A percentile compares a stretch with the other conserved stretches of the same genome.
Conservation (phyloP, 2,888 invertebrate genomes). For the Tenthredo notha region DNA sequence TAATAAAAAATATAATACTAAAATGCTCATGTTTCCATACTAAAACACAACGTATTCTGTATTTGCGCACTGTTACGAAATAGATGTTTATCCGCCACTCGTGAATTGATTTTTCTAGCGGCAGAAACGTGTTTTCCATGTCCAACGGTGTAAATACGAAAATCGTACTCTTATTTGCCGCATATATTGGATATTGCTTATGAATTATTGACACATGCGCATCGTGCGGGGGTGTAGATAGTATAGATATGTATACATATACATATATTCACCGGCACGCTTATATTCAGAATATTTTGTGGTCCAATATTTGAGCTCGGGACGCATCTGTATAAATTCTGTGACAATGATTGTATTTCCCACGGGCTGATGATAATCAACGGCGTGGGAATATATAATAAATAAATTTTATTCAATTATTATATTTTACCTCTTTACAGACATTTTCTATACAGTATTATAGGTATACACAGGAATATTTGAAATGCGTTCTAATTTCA, state of each 20-base stretch:
- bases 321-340: conserved; percentile 18
- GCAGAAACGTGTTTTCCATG: conserved; percentile 1
- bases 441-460: not conserved
- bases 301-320: conserved; percentile 11
- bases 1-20: not conserved
- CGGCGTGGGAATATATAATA: not conserved
- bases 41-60: not conserved
- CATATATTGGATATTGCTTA: conserved; percentile 26
- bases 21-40: not conserved
- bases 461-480: not conserved
- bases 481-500: not conserved
- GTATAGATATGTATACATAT: not conserved
- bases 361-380: conserved; percentile 22
- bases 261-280: not conserved
- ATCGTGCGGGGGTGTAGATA: not conserved
- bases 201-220: conserved; percentile 36
- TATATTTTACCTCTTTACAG: not conserved
- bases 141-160: conserved; percentile 16
- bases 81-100: conserved; percentile 1
- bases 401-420: not conserved
- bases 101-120: conserved; percentile 26
- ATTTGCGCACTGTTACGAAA: not conserved
- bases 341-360: conserved; percentile 24
- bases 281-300: conserved; percentile 12
- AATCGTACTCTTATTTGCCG: conserved; percentile 15